These are phyloP conservation scores for Melanargia galathea DNA, from an alignment of 2,888 invertebrate genomes.

Conservation along the genomic window DNA sequence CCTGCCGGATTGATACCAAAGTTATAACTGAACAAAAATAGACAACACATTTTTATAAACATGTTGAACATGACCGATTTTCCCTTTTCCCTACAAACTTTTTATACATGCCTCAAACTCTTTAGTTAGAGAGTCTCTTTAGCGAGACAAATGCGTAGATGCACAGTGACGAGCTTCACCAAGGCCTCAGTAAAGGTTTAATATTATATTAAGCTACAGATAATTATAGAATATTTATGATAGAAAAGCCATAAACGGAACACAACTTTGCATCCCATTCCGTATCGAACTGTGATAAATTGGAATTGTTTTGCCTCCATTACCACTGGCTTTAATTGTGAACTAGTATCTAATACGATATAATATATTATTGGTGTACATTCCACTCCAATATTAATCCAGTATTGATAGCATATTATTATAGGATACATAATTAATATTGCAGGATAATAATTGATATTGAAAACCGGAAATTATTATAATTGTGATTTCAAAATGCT, in stretches of 20 bases:
- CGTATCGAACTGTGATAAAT: conserved; percentile 60
- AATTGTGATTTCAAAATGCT: neutral
- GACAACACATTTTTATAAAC: too few relatives aligned
- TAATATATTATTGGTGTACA: conserved; percentile 26
- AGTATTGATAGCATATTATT: conserved; percentile 8
- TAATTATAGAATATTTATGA: neutral
- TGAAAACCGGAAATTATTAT: neutral
- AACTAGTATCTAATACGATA: conserved; percentile 37
- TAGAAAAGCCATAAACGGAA: conserved; percentile 32
- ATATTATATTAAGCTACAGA: neutral
- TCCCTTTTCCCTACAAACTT: too few relatives aligned
- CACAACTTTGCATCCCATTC: conserved; percentile 46
- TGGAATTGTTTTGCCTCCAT: conserved; percentile 58
- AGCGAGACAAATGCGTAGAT: too few relatives aligned
- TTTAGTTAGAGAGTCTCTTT: too few relatives aligned
- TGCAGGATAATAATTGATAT: conserved; percentile 4
- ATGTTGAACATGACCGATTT: too few relatives aligned
- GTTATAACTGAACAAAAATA: too few relatives aligned
- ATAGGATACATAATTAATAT: conserved; percentile 20
- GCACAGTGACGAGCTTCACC: too few relatives aligned
- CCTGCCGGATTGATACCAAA: neutral
- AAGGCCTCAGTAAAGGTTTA: too few relatives aligned
- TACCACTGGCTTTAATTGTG: conserved; percentile 50
- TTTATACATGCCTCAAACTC: too few relatives aligned
- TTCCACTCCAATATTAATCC: conserved; percentile 17